Evolutionary conservation across 2,113 vertebrate genomes (phyloP).

Genomic region (Echinops telfairi): DNA sequence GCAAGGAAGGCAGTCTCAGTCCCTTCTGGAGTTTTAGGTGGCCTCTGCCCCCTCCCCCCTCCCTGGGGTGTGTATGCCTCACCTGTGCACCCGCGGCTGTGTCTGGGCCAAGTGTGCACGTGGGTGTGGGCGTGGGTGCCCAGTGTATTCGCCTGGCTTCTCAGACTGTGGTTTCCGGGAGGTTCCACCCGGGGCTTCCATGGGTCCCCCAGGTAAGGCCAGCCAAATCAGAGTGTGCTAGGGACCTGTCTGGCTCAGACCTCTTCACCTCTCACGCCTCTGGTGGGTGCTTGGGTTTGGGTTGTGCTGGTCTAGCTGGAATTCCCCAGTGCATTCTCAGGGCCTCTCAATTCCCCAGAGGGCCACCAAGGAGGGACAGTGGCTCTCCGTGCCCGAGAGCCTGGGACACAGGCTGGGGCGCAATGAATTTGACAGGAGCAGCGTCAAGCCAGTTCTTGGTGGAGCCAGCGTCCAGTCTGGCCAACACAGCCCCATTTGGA

Average conservation of each 20-base stretch:
- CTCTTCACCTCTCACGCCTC: neutral
- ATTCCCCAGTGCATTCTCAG: neutral
- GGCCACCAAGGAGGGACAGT: neutral
- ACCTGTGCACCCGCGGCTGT: neutral
- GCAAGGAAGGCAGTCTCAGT: neutral
- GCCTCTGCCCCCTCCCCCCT: neutral
- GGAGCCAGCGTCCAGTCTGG: neutral
- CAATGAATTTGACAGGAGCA: neutral
- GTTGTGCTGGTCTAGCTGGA: neutral
- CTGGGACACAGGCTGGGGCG: neutral
- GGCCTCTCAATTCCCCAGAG: neutral
- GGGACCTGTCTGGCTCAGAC: neutral
- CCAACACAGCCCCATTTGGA: no score
- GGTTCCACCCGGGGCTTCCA: neutral
- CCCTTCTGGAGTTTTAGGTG: conserved; percentile 29
- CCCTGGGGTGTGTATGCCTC: neutral
- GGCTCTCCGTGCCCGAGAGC: neutral
- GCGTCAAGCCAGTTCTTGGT: neutral
- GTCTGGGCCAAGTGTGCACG: neutral
- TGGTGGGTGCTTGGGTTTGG: neutral
- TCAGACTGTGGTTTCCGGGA: neutral
- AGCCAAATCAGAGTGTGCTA: rapidly evolving
- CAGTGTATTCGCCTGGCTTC: neutral
- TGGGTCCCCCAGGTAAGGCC: neutral
- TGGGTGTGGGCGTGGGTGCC: neutral